Evolutionary conservation across 2,888 invertebrate genomes (phyloP), one percentile per base, ranked within the genome.

Genomic region (Coecobrya sp.): DNA sequence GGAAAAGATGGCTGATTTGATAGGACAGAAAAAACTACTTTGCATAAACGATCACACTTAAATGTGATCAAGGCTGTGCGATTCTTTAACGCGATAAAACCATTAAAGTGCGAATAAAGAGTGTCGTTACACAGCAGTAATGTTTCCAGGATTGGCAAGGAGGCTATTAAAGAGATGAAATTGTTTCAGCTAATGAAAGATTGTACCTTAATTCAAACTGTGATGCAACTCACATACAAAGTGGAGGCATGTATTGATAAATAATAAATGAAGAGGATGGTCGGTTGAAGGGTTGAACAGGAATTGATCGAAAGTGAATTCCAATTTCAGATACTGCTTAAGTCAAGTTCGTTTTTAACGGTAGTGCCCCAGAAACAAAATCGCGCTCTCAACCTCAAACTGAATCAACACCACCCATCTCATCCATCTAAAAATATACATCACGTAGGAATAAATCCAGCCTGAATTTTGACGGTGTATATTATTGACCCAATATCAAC

Each of bases 391-490:
- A 22, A 70, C 45, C 22, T 11, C 19, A 73, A 3, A 45, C 70
- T 22, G 11, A 45, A 65, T 65, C 65, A 65, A 55, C 68, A 68
- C 30, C 68, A 68, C 25, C 25, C 62, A 55, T 62, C n/a, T n/a
- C 73, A 73, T 42, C 45, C 42, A 16, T 73, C 73, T 19, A 45
- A 73, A 73, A 19, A 70, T 70, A 22, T 73, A 45, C 1, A 45
- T 1, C 22, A 25, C 16, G 25, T 36, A 81, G 42, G 55, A 59
- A 45, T 13, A 62, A 85, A 85, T 16, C 49, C 65, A 16, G n/a
- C 65, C 16, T 1, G 11, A 68, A 68, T 68, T 70, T 85, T 49
- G 70, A 68, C 19, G 52, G 52, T 68, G 52, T 85, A 84, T n/a
- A 52, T 16, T 16, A 11, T 16, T 79, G 55, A n/a, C 8, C 22